Evolutionary conservation across 2,888 invertebrate species (phyloP), one percentile per base, ranked within the genome.

Genomic region (Mesorhabditis spiculigera): DNA sequence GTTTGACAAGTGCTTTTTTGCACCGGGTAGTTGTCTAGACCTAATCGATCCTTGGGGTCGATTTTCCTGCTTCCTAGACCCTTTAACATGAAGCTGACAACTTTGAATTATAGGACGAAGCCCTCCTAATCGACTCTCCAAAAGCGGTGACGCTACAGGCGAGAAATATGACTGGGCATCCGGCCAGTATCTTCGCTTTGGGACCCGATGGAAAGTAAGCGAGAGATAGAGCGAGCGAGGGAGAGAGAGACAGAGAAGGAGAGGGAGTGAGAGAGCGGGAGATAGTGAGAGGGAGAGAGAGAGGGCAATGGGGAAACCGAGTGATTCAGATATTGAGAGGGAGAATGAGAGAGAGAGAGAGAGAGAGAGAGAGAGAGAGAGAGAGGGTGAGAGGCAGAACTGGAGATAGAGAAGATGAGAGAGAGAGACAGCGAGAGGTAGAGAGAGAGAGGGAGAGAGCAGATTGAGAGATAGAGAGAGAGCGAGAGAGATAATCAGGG

Each of bases 61-160:
- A 10, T 43, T 28, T 13, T 63, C 45, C 44, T 65, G 6, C 43
- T 63, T 43, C 43, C 1, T 1, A 28, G 28, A 1, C 63, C 8
- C n/a, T 63, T 13, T 66, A 41, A 3, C 5, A 66, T 1, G 28
- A 28, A 28, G 28, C 28, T 28, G 28, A 3, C 28, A 28, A 28
- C 28, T 1, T 3, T 28, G 28, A 28, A 28, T 28, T 73, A 50
- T 66, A 85, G 85, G 81, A 81, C 65, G 81, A 84, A 70, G 80
- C 84, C 2, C 70, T 85, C 63, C 76, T 78, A 5, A 82, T 86
- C 45, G 84, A 85, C 65, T 81, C 83, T 28, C 77, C 81, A 28
- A 70, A 74, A 5, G 85, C 84, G n/a, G 78, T 85, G 3, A 75
- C 75, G 43, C 68, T 85, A 4, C 84, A 81, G 66, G 81, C 85